These are phyloP conservation scores for Junonia oenone DNA, from an alignment of 2,888 invertebrate genomes.

Conservation along the genomic window DNA sequence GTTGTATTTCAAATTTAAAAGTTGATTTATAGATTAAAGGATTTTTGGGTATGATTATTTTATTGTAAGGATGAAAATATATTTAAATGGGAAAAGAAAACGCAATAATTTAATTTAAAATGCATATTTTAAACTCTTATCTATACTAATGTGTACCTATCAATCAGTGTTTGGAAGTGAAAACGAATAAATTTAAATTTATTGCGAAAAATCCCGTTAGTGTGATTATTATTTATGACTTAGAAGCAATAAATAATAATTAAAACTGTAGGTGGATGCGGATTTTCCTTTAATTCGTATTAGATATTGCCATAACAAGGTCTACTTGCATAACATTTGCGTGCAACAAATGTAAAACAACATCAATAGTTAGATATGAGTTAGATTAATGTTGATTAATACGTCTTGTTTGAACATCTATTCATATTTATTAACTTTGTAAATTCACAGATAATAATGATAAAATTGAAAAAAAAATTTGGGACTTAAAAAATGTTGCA, in stretches of 20 bases:
- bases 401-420: background rate
- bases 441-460: background rate
- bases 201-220: background rate
- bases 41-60: too few species aligned
- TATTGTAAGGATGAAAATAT: too few species aligned
- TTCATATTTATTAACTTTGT: background rate
- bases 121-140: too few species aligned
- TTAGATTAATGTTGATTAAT: background rate
- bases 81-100: too few species aligned
- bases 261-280: background rate
- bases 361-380: constrained; percentile 9
- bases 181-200: background rate
- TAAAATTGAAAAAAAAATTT: too few species aligned
- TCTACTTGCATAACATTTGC: constrained; percentile 8
- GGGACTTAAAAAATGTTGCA: too few species aligned
- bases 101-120: too few species aligned
- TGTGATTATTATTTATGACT: background rate
- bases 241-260: background rate
- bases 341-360: constrained; percentile 8
- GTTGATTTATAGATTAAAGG: too few species aligned
- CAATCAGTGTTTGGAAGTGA: background rate
- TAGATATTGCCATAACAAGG: constrained; percentile 1
- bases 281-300: constrained; percentile 1
- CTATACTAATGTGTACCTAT: too few species aligned
- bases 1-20: too few species aligned